Percentiles rank a stretch among this genome's conserved stretches.
Evolutionary conservation across 2,888 invertebrate species (phyloP).

Genomic region (Baronia brevicornis): DNA sequence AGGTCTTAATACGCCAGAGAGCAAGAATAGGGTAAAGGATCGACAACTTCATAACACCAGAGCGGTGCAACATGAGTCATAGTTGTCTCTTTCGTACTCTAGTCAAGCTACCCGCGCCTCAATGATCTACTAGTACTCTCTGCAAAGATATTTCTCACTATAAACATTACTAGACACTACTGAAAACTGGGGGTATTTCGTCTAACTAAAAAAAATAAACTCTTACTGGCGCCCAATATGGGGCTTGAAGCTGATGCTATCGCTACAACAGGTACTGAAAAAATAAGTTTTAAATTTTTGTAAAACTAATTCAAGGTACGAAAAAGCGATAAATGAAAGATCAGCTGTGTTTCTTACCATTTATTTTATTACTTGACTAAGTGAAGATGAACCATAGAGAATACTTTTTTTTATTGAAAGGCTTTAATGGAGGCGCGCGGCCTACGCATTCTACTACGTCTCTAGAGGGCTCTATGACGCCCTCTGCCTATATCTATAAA

Average conservation of each 20-base stretch:
- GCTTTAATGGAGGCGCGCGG: conserved; percentile 64
- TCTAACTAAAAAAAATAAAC: conserved; percentile 27
- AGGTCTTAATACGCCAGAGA: background rate
- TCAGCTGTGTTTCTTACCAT: conserved; percentile 70
- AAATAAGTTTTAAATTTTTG: conserved; percentile 28
- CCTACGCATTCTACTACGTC: conserved; percentile 50
- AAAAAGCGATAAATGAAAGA: conserved; percentile 71
- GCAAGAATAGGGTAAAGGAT: too few relatives aligned
- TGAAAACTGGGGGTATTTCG: conserved; percentile 26
- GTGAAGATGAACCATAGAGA: conserved; percentile 68
- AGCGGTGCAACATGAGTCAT: too few relatives aligned
- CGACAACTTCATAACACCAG: too few relatives aligned
- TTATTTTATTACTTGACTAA: conserved; percentile 68
- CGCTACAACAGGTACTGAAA: conserved; percentile 38
- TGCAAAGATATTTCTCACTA: conserved; percentile 21
- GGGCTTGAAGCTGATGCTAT: conserved; percentile 49
- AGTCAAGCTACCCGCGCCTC: too few relatives aligned
- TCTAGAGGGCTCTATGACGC: conserved; percentile 37
- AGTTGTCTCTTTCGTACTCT: too few relatives aligned
- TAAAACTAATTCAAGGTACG: conserved; percentile 43
- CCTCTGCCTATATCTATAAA: conserved; percentile 34
- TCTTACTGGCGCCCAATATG: conserved; percentile 45
- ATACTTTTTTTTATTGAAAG: conserved; percentile 44
- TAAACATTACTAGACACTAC: conserved; percentile 27
- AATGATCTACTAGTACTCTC: conserved; percentile 17